Evolutionary conservation across 2,113 vertebrate genomes (phyloP), one percentile per base, ranked within the genome.

Genomic region (Indicator maculatus): DNA sequence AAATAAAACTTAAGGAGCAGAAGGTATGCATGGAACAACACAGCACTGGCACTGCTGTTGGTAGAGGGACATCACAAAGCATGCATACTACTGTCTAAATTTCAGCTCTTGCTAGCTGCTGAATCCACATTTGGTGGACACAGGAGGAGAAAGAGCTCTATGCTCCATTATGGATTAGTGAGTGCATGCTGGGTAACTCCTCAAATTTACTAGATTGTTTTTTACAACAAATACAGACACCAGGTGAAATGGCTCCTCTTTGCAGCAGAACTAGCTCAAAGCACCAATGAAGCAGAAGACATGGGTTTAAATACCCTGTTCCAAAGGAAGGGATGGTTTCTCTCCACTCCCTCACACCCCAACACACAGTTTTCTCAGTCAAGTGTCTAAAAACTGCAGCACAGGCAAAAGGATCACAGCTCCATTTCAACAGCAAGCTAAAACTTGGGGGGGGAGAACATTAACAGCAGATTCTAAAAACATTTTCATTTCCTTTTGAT

Each of bases 401-500:
- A 65, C 36, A 67, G 61, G 83, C 26, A 6, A 6, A 85, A 92
- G 65, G 45, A 50, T 27, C 33, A 41, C 17, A 33, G 56, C 9
- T 89, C 27, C n/a, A 26, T 80, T 89, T 93, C 78, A 84, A 14
- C 17, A 67, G 65, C 63, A 90, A 90, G 24, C 36, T 79, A 77
- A 87, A 94, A 92, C 70, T 85, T 83, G 15, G 8, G 36, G 36
- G 36, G 55, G 14, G 23, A 94, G 67, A 93, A 88, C 71, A 76
- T 52, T 45, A 93, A 73, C 56, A 91, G 86, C 8, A 73, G 64
- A 77, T 60, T 77, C 75, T 60, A 85, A 91, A 87, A 85, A 69
- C 36, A 87, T 91, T 93, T 93, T 93, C 50, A 92, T 95, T 94
- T 95, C 69, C 83, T 95, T 96, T 90, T 93, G 79, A 94, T 91